Evolutionary conservation across 2,113 vertebrate species (phyloP), one percentile per base, ranked within the genome.

Genomic region (Corythaeola cristata): DNA sequence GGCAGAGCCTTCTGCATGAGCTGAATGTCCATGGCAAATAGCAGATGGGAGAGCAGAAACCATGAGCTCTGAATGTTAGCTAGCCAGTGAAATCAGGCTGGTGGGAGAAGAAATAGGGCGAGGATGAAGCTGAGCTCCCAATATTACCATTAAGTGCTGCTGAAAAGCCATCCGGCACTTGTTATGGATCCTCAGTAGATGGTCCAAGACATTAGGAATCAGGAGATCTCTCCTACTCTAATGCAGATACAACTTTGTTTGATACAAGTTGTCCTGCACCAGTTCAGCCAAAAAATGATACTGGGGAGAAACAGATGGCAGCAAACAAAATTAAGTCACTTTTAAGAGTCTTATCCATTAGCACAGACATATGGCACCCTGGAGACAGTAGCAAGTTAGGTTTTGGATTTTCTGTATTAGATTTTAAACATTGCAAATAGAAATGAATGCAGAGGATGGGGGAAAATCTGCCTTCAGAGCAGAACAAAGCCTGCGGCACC

Each of bases 291-390:
- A 72, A 91, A 85, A 64, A 12, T 9, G 0, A 19, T 58, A 53
- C 39, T n/a, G 33, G 32, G 35, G 14, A 50, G 50, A 93, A 90
- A 74, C 82, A 96, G 90, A 74, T 86, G 88, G 62, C 68, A 77
- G 72, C 41, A 77, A 90, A 93, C 50, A 85, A 95, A 86, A 97
- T 89, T 52, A 89, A 92, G 76, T 88, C 50, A 77, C 80, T 93
- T 80, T n/a, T 33, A 84, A 80, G 56, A 47, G 74, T 90, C 63
- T 74, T 71, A 84, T 28, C 90, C 52, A 58, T 90, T 77, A 92
- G 37, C 59, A 71, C 63, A 96, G 83, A 62, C 32, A 63, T 55
- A 62, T 39, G 62, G 68, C 37, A 66, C 83, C 75, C 63, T 69
- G 55, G 22, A 77, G 79, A 58, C 24, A 30, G 47, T 8, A 67